Evolutionary conservation across 2,113 vertebrate genomes (phyloP).

Genomic region (Alexandromys fortis): DNA sequence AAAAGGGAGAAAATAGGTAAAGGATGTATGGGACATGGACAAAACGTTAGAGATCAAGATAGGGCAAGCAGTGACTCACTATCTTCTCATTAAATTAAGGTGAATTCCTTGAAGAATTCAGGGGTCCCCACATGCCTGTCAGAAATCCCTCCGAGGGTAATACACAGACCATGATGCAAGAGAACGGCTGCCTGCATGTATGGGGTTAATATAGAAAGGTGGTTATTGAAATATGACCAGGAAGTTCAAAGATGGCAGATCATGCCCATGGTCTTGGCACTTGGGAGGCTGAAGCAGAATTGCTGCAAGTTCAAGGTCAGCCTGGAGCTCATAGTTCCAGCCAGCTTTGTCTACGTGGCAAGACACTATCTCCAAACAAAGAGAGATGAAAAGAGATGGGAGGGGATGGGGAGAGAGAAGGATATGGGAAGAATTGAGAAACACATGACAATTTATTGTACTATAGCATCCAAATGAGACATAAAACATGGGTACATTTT

Average conservation of each 20-base stretch:
- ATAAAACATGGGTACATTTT: neutral
- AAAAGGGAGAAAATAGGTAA: neutral
- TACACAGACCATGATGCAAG: neutral
- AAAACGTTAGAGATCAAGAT: neutral
- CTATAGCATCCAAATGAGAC: neutral
- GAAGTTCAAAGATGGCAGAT: neutral
- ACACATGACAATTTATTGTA: neutral
- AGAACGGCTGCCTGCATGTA: neutral
- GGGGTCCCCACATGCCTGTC: neutral
- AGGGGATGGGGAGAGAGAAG: neutral
- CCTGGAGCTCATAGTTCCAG: neutral
- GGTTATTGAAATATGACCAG: neutral
- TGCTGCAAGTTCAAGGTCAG: neutral
- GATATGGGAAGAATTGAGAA: neutral
- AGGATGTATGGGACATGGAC: neutral
- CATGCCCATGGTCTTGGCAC: neutral
- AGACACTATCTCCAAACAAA: neutral
- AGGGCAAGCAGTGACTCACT: neutral
- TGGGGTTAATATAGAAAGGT: neutral
- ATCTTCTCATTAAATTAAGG: neutral
- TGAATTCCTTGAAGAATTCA: neutral
- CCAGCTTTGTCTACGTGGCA: neutral
- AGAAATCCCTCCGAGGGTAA: neutral
- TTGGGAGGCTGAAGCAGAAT: neutral
- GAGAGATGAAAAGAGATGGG: neutral